phyloP scores from a whole-genome alignment of 2,888 invertebrate species.

The Eutolmus rufibarbis region DNA sequence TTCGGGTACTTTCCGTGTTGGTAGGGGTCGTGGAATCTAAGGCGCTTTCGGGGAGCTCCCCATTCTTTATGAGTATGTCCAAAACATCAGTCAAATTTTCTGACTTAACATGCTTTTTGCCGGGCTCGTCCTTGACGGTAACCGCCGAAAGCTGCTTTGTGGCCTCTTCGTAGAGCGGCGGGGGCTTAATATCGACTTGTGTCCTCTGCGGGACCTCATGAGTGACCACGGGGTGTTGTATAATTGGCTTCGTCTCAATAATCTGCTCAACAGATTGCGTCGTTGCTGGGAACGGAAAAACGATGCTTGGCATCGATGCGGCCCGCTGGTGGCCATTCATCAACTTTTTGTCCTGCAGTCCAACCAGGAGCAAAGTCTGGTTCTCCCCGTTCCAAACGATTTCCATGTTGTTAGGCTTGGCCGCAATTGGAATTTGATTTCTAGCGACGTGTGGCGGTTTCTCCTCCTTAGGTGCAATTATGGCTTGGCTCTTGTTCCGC shows the following conservation, averaged over 20 bases:
- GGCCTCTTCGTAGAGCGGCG: constrained; percentile 77
- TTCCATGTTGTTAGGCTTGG: constrained; percentile 66
- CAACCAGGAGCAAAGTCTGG: constrained; percentile 66
- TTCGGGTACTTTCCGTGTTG: constrained; percentile 53
- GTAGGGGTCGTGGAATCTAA: constrained; percentile 67
- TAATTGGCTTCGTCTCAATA: constrained; percentile 51
- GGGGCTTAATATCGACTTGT: constrained; percentile 64
- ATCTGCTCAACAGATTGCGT: constrained; percentile 53
- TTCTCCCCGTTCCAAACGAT: constrained; percentile 72
- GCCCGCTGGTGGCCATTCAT: constrained; percentile 65
- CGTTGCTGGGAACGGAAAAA: constrained; percentile 59
- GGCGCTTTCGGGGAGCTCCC: constrained; percentile 88
- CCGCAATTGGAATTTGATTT: constrained; percentile 46
- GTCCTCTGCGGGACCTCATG: constrained; percentile 54
- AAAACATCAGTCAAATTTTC: constrained; percentile 75
- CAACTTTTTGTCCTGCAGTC: constrained; percentile 64
- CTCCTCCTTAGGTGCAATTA: constrained; percentile 60
- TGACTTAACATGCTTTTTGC: constrained; percentile 56
- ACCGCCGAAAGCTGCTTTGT: constrained; percentile 65
- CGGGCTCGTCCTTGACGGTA: constrained; percentile 28
- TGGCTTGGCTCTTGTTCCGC: constrained; percentile 6
- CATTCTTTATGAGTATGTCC: constrained; percentile 92
- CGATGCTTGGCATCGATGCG: constrained; percentile 69
- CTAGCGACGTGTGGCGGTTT: constrained; percentile 22
- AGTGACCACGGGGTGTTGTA: constrained; percentile 40